Conservation (phyloP, 2,113 vertebrate genomes). For the Periophthalmus modestus region DNA sequence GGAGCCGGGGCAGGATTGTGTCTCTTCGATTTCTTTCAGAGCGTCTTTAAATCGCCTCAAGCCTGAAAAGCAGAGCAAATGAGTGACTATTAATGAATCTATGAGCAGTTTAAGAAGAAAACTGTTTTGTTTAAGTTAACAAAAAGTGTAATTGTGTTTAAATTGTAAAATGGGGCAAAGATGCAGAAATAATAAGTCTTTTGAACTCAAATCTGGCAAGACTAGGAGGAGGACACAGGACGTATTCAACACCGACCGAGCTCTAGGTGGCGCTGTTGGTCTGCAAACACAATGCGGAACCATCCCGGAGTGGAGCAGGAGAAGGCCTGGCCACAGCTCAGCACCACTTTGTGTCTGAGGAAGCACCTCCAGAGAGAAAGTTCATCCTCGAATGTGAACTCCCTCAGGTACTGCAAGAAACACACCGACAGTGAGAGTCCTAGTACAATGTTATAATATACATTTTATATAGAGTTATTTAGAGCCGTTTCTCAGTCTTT, state of each 20-base stretch:
- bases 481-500: too few species aligned
- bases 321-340: constrained; percentile 88
- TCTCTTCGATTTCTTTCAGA: constrained; percentile 74
- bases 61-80: constrained; percentile 70
- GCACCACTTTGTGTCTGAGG: constrained; percentile 86
- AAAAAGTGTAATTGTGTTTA: not conserved
- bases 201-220: not conserved
- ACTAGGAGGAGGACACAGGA: not conserved
- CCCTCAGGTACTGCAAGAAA: constrained; percentile 81
- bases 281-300: constrained; percentile 92
- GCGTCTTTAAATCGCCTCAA: constrained; percentile 85
- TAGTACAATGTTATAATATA: not conserved
- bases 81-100: not conserved
- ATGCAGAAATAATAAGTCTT: not conserved
- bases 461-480: too few species aligned
- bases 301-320: constrained; percentile 88
- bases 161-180: not conserved
- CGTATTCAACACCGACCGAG: constrained; percentile 79
- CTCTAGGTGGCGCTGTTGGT: constrained; percentile 79
- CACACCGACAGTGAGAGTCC: not conserved
- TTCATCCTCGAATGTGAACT: constrained; percentile 87
- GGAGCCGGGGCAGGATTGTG: constrained; percentile 44
- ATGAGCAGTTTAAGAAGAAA: not conserved
- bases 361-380: constrained; percentile 84
- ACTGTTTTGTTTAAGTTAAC: not conserved